Conservation (phyloP, 1,140 invertebrate genomes). For the Nebria ingens region DNA sequence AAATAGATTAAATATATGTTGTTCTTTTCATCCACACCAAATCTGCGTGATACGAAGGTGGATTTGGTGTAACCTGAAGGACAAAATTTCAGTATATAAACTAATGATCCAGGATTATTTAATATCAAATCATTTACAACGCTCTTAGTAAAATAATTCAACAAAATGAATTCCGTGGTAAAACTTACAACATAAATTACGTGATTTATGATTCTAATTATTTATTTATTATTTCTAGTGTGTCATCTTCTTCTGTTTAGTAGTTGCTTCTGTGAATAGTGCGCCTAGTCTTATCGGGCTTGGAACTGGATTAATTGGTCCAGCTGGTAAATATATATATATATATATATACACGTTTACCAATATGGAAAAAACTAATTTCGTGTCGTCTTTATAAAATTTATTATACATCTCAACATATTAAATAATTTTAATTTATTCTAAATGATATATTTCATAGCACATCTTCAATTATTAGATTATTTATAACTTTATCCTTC, state of each 20-base stretch:
- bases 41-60: not conserved
- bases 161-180: not conserved
- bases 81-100: constrained; percentile 2
- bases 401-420: no score
- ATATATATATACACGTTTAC: not conserved
- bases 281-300: not conserved
- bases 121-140: not conserved
- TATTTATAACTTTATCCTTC: not conserved
- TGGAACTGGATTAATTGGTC: not conserved
- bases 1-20: not conserved
- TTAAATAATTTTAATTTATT: no score
- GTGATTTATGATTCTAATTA: not conserved
- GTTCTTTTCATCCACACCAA: not conserved
- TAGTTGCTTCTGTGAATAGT: not conserved
- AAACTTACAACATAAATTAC: not conserved
- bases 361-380: no score
- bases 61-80: not conserved
- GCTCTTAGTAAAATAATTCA: not conserved
- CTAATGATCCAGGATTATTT: not conserved
- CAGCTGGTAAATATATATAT: not conserved
- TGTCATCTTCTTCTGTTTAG: not conserved
- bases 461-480: not conserved
- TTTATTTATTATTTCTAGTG: not conserved
- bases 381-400: no score
- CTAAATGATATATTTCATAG: no score